These are phyloP conservation scores for Procambarus clarkii DNA, from an alignment of 1,140 invertebrate species.

Conservation along the genomic window DNA sequence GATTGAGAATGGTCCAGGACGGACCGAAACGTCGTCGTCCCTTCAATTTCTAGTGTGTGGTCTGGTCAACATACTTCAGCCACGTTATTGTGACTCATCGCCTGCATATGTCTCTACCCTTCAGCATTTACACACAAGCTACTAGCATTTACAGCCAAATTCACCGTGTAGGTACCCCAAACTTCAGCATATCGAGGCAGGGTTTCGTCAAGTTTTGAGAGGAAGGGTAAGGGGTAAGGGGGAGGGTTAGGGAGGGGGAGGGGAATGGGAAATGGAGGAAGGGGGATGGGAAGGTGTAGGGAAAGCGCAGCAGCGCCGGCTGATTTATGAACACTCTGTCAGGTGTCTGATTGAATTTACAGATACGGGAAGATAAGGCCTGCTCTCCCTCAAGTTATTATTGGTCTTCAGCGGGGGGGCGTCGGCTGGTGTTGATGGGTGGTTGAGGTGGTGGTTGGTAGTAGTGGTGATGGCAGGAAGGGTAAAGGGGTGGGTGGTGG, in stretches of 20 bases:
- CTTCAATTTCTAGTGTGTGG: too few species aligned
- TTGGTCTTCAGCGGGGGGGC: background rate
- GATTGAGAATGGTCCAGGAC: too few species aligned
- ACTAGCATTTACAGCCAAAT: too few species aligned
- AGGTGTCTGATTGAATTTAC: conserved; percentile 56
- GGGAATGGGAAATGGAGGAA: background rate
- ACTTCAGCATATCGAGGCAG: too few species aligned
- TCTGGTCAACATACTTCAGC: too few species aligned
- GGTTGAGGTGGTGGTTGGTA: background rate
- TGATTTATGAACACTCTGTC: conserved; percentile 52
- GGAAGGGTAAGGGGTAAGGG: background rate
- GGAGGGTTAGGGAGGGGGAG: background rate
- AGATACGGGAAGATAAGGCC: conserved; percentile 42
- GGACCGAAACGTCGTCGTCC: too few species aligned
- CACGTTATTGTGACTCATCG: too few species aligned
- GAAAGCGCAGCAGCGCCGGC: background rate
- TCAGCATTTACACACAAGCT: too few species aligned
- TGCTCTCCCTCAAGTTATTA: conserved; percentile 37
- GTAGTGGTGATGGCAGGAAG: too few species aligned
- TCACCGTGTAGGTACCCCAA: too few species aligned
- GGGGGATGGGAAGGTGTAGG: background rate
- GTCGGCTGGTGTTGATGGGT: background rate
- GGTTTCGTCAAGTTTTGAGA: background rate
- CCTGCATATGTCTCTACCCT: too few species aligned
- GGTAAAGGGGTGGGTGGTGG: background rate